Conservation (phyloP, 2,888 invertebrate species). For the Andrena dorsata region DNA sequence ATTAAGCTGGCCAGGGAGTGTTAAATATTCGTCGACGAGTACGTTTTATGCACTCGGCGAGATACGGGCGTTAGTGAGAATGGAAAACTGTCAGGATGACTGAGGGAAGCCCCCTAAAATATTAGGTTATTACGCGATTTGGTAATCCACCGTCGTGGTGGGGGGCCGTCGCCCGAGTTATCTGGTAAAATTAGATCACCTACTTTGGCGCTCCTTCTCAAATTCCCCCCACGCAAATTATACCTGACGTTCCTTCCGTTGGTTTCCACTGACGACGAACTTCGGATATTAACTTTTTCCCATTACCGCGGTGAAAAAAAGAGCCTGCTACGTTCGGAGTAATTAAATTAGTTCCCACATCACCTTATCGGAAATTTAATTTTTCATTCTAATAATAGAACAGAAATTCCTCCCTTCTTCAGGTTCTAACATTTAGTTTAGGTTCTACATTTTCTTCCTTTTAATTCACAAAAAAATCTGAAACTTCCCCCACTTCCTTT, state of each 20-base stretch:
- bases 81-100: conserved; percentile 34
- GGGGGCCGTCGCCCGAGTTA: conserved; percentile 25
- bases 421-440: too few species aligned
- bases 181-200: conserved; percentile 41
- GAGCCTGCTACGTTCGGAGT: not conserved
- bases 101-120: conserved; percentile 39
- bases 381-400: not conserved
- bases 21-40: conserved; percentile 16
- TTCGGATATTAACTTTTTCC: not conserved
- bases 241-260: not conserved
- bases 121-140: conserved; percentile 54
- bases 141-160: conserved; percentile 32
- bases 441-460: too few species aligned
- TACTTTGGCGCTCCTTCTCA: conserved; percentile 9
- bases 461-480: too few species aligned
- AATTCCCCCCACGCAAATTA: not conserved
- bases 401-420: too few species aligned
- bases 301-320: not conserved
- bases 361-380: not conserved
- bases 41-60: not conserved
- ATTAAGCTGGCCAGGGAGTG: not conserved
- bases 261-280: not conserved
- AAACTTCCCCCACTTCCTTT: too few species aligned
- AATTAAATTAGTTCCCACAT: not conserved
- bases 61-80: conserved; percentile 29